Evolutionary conservation across 1,140 invertebrate genomes (phyloP), one percentile per base, ranked within the genome.

Genomic region (Pogonomyrmex californicus): DNA sequence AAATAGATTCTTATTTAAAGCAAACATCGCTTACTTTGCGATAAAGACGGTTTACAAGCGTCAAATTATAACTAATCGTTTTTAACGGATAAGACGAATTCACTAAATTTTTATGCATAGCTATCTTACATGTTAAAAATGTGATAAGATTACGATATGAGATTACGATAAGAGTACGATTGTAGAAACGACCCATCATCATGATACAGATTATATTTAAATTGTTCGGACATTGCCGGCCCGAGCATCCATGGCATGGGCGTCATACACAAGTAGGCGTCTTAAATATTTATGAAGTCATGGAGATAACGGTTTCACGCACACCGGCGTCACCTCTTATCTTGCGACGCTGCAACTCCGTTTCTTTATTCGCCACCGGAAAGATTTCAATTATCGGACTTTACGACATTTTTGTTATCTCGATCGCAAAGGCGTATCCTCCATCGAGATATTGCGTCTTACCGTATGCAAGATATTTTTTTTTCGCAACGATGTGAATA

Each of bases 241-340:
- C 62, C 85, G 41, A 62, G 70, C 79, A 85, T 82, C 88, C 81
- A 85, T 73, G 78, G 66, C 76, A 76, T 12, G 58, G 38, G 70
- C 56, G 85, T 91, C 89, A 88, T 88, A 68, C 23, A 41, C 23
- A 91, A 86, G 83, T 76, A 70, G 62, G 76, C 73, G 91, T 71
- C 41, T 91, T 93, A 92, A 92, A 92, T 93, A 93, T 93, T 93
- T 92, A 93, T 92, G 91, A 93, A 91, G 66, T 60, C 41, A 44
- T 51, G 60, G 63, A 90, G 89, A 90, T 89, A 88, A 62, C 82
- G 87, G 82, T 85, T 49, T 51, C 86, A 88, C 60, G 56, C 62
- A 77, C 33, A 77, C 33, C 65, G 54, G 62, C 73, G 83, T 88
- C 87, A 85, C 76, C 62, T 63, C 75, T 88, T 89, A 88, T 89